Evolutionary conservation across 2,888 invertebrate genomes (phyloP), one percentile per base, ranked within the genome.

Genomic region (Mimas tiliae): DNA sequence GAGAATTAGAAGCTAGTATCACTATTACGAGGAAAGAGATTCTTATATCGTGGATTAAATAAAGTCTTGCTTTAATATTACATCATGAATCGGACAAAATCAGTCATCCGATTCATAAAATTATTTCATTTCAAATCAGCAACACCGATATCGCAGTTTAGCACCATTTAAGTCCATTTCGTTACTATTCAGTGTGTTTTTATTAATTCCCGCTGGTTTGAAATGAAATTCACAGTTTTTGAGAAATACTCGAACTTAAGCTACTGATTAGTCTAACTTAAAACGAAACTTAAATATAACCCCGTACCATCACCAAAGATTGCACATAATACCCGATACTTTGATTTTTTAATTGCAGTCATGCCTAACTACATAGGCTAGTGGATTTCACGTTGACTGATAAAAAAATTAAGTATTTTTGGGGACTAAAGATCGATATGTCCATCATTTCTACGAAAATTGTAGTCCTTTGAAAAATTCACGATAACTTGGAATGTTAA

Each of bases 311-410:
- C 95, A 95, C 96, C 95, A 95, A 94, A 92, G 96, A 96, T 96
- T 96, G 96, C 96, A 96, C 96, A 96, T 96, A 95, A 95, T 96
- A 96, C 96, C 96, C 96, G 96, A 96, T 95, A 95, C 94, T 94
- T 94, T 94, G 94, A 93, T 94, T 94, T 93, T 91, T 90, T 89
- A 89, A 88, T 82, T 89, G 90, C 91, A 93, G 94, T 93, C 93
- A 88, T 85, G 88, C 93, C 92, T 85, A 75, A 72, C 69, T 69
- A 67, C 67, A 64, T 81, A 84, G 90, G 89, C 85, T 72, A 80
- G 81, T 83, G 80, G 78, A 81, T 78, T 81, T 84, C 82, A 84
- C 83, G 76, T 76, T 83, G 93, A 93, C 91, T 92, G 91, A 87
- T 89, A 90, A 91, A 90, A 90, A 92, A 90, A 87, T 85, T 91